Evolutionary conservation across 2,113 vertebrate genomes (phyloP), one percentile per base, ranked within the genome.

Genomic region (Pangasianodon gigas): DNA sequence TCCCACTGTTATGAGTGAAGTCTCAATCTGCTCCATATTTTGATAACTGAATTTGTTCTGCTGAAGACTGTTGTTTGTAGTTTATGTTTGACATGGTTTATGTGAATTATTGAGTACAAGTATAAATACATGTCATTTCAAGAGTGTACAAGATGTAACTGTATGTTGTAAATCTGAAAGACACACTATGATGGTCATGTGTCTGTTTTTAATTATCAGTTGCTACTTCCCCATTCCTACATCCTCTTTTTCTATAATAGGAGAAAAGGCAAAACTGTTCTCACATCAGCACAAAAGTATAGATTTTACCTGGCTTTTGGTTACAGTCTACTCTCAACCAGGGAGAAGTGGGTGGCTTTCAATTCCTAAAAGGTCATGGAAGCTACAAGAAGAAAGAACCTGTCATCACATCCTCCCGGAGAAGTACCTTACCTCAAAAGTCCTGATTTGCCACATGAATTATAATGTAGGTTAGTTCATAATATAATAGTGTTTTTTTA

Each of bases 331-430:
- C 19, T 60, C 62, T 29, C 18, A 54, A n/a, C 32, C 46, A 80
- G 29, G 26, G 4, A 84, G 11, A 48, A 62, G 82, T 77, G 74
- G 56, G 56, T 54, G 89, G 74, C 56, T 86, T 89, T 89, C 84
- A 65, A 69, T 86, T 86, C 84, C 60, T 80, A 24, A 86, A 85
- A 80, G 56, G 44, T 46, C 41, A 87, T 60, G 37, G 21, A 46
- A 29, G 74, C 48, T 58, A 44, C n/a, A 77, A 79, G 37, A 58
- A 75, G 46, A 56, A 75, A 52, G 69, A 71, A 71, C n/a, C 9
- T 4, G 16, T 58, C 51, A 2, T 79, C 52, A 79, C 9, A 60
- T 48, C 37, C 54, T 60, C 54, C 52, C 4, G 51, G n/a, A 75
- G 69, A 87, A 75, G 71, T 56, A 58, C 71, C 21, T 87, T 21